These are phyloP conservation scores for Hydrozoanthus tunicans DNA, from an alignment of 64 coral and sea anemone genomes.

Conservation along the genomic window DNA sequence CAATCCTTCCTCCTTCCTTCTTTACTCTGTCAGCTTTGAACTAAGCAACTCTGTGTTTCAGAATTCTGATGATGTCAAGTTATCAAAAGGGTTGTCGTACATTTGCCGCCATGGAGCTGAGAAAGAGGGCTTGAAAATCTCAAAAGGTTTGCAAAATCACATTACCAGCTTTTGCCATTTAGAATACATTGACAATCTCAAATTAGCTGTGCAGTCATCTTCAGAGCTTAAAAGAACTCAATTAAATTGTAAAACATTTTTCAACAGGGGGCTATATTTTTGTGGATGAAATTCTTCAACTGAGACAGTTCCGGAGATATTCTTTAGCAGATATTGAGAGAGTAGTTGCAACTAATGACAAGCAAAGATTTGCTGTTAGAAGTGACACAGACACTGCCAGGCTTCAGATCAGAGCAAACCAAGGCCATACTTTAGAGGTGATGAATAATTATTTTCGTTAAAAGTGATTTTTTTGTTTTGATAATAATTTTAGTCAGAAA, in stretches of 20 bases:
- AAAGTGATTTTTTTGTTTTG: not conserved
- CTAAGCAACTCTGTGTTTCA: not conserved
- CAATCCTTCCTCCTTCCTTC: too few species aligned
- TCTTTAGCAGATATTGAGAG: conserved; percentile 54
- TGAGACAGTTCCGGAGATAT: conserved; percentile 68
- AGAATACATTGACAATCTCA: too few species aligned
- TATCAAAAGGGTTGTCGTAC: conserved; percentile 22
- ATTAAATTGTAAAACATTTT: not conserved
- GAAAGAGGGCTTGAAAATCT: conserved; percentile 10
- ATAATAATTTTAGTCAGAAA: not conserved
- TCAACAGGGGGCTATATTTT: conserved; percentile 69
- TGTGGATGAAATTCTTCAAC: conserved; percentile 77
- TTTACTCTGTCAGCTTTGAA: too few species aligned
- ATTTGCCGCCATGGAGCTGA: conserved; percentile 48
- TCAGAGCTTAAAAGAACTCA: too few species aligned
- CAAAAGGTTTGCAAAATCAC: not conserved
- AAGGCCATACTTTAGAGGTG: conserved; percentile 81
- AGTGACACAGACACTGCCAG: conserved; percentile 63
- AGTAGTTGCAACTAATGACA: conserved; percentile 82
- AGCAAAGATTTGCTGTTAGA: conserved; percentile 76
- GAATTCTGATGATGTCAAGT: conserved; percentile 30
- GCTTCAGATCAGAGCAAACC: conserved; percentile 78
- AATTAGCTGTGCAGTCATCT: too few species aligned
- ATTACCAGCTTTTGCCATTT: too few species aligned
- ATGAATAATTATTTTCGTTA: not conserved